Percentiles rank a stretch among this genome's conserved stretches.
phyloP scores from a whole-genome alignment of 1,140 invertebrate species.

The Drosophila nasuta region DNA sequence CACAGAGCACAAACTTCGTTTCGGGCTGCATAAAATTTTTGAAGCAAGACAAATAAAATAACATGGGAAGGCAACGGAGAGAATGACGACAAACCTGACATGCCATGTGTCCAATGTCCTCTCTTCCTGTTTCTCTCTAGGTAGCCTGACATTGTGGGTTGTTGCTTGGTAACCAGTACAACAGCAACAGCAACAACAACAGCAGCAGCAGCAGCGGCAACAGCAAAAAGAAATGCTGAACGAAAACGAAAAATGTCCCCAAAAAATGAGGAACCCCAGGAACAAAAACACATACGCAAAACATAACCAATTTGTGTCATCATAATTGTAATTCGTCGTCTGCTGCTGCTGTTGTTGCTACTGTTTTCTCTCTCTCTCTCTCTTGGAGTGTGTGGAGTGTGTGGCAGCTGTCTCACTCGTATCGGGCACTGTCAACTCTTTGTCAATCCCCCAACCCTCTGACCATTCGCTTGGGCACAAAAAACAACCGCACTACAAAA shows the following conservation, averaged over 20 bases:
- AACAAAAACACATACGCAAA: conserved; percentile 54
- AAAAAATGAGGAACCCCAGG: conserved; percentile 16
- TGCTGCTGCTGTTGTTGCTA: conserved; percentile 11
- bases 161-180: conserved; percentile 43
- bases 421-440: conserved; percentile 9
- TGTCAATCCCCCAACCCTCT: background rate
- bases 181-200: background rate
- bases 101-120: conserved; percentile 63
- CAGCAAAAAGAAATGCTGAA: conserved; percentile 4
- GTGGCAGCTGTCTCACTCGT: conserved; percentile 13
- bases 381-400: background rate
- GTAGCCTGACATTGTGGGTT: conserved; percentile 66
- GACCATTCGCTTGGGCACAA: conserved; percentile 16
- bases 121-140: conserved; percentile 31
- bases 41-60: conserved; percentile 53
- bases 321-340: conserved; percentile 78
- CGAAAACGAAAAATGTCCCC: conserved; percentile 22
- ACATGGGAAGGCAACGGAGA: conserved; percentile 51
- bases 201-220: background rate
- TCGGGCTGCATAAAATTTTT: conserved; percentile 50
- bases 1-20: conserved; percentile 17
- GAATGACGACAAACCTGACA: conserved; percentile 67
- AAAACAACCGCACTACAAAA: conserved; percentile 40
- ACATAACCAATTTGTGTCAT: conserved; percentile 83
- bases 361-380: background rate